Evolutionary conservation across 2,113 vertebrate genomes (phyloP).

Genomic region (Ploceus nigricollis): DNA sequence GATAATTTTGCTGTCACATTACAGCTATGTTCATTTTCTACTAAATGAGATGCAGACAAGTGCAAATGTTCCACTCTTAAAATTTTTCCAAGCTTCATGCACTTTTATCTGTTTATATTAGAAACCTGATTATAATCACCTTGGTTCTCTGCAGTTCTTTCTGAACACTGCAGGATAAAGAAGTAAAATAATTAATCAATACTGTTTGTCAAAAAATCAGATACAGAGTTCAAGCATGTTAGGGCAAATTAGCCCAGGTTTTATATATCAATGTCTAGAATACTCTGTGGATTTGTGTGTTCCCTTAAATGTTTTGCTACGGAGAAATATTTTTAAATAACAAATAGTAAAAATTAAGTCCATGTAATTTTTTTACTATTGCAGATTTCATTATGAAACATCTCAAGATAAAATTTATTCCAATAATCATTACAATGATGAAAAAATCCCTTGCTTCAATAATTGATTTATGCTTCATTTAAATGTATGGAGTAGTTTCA

Average conservation of each 20-base stretch:
- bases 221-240: conserved; percentile 3
- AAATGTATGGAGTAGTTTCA: conserved; percentile 78
- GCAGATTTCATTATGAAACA: conserved; percentile 75
- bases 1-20: not conserved
- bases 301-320: conserved; percentile 23
- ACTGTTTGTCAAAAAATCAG: conserved; percentile 25
- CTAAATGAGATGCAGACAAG: not conserved
- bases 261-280: conserved; percentile 24
- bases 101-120: not conserved
- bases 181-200: conserved; percentile 34
- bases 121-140: not conserved
- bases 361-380: conserved; percentile 66
- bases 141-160: not conserved
- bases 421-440: conserved; percentile 82
- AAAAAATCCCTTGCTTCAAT: conserved; percentile 82
- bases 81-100: not conserved
- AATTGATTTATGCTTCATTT: conserved; percentile 87
- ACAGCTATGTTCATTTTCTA: not conserved
- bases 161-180: not conserved
- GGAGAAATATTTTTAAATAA: conserved; percentile 52
- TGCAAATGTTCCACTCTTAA: not conserved
- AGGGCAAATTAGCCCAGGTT: not conserved
- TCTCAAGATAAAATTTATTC: conserved; percentile 80
- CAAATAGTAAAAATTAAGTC: conserved; percentile 67
- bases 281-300: not conserved